Percentiles rank a stretch among this genome's conserved stretches.
These are phyloP conservation scores for Prostheceraeus crozeri DNA, from an alignment of 2,888 invertebrate genomes.

Conservation along the genomic window DNA sequence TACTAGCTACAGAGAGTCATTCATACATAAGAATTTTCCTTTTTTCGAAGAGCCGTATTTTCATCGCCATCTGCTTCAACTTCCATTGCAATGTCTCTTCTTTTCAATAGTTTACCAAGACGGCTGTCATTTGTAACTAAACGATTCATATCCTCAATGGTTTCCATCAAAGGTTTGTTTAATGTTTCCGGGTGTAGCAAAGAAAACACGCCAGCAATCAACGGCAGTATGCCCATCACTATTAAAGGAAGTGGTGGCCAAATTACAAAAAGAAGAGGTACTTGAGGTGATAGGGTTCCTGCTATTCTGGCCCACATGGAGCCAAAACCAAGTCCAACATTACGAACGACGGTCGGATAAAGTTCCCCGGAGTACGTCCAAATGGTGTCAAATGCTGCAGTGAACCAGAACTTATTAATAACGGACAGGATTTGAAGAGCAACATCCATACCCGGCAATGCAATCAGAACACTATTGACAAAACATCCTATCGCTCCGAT, in stretches of 20 bases:
- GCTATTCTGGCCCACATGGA: slow-evolving; percentile 14
- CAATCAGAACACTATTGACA: no score
- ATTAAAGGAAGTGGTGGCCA: slow-evolving; percentile 31
- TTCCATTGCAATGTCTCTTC: no score
- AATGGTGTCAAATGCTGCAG: slow-evolving; percentile 26
- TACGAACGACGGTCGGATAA: slow-evolving; percentile 29
- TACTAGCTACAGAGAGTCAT: no score
- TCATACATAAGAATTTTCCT: no score
- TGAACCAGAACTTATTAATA: slow-evolving; percentile 21
- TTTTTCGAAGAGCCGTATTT: no score
- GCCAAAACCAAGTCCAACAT: slow-evolving; percentile 23
- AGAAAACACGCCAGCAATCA: neutral
- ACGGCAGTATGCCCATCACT: neutral
- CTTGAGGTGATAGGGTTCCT: slow-evolving; percentile 2
- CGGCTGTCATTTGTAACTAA: no score
- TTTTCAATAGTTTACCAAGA: no score
- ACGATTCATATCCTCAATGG: slow-evolving; percentile 17
- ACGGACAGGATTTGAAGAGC: neutral
- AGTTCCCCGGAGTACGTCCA: slow-evolving; percentile 30
- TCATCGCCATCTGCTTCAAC: no score
- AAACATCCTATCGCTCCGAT: slow-evolving; percentile 1
- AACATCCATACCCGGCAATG: no score
- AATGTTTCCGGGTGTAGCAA: slow-evolving; percentile 20
- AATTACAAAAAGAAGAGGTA: slow-evolving; percentile 2
- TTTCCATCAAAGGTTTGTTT: neutral